Percentiles rank a stretch among this genome's conserved stretches.
Evolutionary conservation across 2,113 vertebrate genomes (phyloP).

Genomic region (Leptobrachium ailaonicum): DNA sequence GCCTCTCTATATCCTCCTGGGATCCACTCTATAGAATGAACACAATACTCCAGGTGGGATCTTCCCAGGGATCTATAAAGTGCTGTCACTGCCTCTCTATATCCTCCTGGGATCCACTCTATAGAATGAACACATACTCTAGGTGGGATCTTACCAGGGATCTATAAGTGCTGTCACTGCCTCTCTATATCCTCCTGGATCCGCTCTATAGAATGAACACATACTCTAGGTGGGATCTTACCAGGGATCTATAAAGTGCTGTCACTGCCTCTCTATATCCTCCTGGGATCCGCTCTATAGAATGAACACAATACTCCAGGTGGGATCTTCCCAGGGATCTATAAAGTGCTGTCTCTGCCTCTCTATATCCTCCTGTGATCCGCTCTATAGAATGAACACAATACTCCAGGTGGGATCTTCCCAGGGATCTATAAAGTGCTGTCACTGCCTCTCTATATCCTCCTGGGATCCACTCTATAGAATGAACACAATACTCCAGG

Average conservation of each 20-base stretch:
- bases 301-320: neutral
- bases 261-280: neutral
- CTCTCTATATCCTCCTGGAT: neutral
- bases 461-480: neutral
- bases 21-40: neutral
- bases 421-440: constrained; percentile 14
- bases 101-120: neutral
- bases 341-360: neutral
- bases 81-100: neutral
- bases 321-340: constrained; percentile 2
- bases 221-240: constrained; percentile 15
- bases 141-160: constrained; percentile 9
- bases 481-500: too few relatives aligned
- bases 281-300: neutral
- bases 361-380: neutral
- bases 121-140: constrained; percentile 10
- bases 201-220: constrained; percentile 1
- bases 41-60: neutral
- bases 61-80: neutral
- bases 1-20: neutral
- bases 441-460: neutral
- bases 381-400: constrained; percentile 5
- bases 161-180: constrained; percentile 5
- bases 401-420: constrained; percentile 2
- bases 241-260: constrained; percentile 15